Evolutionary conservation across 2,888 invertebrate species (phyloP), one percentile per base, ranked within the genome.

Genomic region (Ypsolopha scabrella): DNA sequence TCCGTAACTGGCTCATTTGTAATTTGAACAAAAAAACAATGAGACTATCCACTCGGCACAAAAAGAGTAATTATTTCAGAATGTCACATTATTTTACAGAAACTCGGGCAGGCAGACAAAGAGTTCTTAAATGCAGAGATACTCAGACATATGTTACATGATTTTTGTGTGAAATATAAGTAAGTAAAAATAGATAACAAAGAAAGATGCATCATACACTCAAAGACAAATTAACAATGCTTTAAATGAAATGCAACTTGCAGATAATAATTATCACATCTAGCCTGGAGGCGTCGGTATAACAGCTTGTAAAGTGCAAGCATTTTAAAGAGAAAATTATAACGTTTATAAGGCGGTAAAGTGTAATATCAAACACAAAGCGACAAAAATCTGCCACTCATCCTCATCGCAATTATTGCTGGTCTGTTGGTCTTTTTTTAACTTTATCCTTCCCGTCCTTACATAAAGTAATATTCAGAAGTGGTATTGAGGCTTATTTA

Each of bases 51-150:
- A 24, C 24, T 11, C 46, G 35, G 56, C 55, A 61, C 60, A 63
- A 56, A 57, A 52, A 56, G 50, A 14, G 58, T 57, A 67, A 73
- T 73, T 74, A 70, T 68, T 64, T 63, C 56, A 57, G 71, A 73
- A 74, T 74, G 73, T 71, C 72, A 67, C 68, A 65, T 67, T 64
- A 66, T 69, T 60, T 64, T 62, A 57, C 55, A 54, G 53, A 24
- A 24, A 60, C 57, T 53, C 48, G 48, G 43, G 51, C 52, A 45
- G 50, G 47, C 41, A 46, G 57, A 55, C 58, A 52, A 47, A 54
- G 58, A 49, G 44, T 52, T 55, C 55, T 58, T 60, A 14, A 47
- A 39, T 37, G 38, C 57, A 45, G 14, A 43, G 14, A 24, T 24
- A 24, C 24, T 24, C 24, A 24, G 24, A 24, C 24, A 24, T 24